Conservation (phyloP, 2,113 vertebrate species). For the Corythornis vintsioides region DNA sequence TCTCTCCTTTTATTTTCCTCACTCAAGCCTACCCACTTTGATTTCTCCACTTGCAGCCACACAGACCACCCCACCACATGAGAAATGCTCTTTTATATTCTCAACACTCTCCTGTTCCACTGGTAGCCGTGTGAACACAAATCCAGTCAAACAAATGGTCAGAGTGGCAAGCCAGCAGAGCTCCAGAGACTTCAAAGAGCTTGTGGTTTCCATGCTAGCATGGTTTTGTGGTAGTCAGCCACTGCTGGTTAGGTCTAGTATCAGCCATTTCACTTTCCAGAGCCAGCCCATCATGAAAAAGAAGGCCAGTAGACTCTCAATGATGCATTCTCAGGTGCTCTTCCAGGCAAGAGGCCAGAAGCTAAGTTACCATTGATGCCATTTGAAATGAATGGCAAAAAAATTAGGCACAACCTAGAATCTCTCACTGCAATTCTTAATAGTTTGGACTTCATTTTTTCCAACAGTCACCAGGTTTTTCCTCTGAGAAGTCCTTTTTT, state of each 20-base stretch:
- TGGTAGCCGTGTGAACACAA: neutral
- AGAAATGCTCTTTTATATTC: neutral
- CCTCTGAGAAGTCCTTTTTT: neutral
- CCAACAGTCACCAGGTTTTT: conserved; percentile 16
- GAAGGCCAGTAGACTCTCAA: neutral
- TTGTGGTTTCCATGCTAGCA: conserved; percentile 15
- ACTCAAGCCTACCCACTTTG: neutral
- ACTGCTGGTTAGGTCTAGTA: neutral
- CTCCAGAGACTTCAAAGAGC: conserved; percentile 41
- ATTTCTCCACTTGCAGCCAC: neutral
- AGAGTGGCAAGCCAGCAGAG: neutral
- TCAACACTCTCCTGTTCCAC: neutral
- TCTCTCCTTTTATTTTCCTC: neutral
- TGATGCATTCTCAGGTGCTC: conserved; percentile 39
- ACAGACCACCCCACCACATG: neutral
- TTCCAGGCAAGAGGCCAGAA: neutral
- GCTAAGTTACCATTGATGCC: conserved; percentile 17
- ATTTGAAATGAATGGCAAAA: conserved; percentile 36
- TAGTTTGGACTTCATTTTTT: neutral
- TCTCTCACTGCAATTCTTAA: conserved; percentile 26
- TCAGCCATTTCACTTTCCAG: conserved; percentile 34
- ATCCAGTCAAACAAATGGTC: neutral
- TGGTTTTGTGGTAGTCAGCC: conserved; percentile 38
- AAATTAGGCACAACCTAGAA: conserved; percentile 29
- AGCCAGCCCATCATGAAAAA: conserved; percentile 26